phyloP scores from a whole-genome alignment of 2,797 vertebrate species.

The Etheostoma perlongum region DNA sequence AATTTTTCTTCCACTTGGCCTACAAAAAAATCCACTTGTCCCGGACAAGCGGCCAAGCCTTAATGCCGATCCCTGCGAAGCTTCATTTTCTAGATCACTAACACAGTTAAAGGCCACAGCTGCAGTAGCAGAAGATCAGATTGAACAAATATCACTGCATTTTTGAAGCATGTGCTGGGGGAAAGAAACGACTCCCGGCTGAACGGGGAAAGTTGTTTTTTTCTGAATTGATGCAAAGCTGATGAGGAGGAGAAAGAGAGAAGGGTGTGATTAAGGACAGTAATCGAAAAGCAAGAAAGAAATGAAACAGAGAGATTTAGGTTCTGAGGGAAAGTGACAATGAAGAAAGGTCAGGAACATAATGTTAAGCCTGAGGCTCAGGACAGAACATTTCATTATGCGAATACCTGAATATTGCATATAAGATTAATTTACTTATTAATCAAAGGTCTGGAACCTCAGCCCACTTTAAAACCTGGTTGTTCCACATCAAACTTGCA shows the following conservation, averaged over 20 bases:
- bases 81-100: slow-evolving; percentile 52
- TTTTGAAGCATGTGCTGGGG: background rate
- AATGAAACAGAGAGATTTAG: slow-evolving; percentile 26
- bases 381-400: too few species aligned
- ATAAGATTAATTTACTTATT: too few species aligned
- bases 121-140: slow-evolving; percentile 28
- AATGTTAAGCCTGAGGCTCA: too few species aligned
- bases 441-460: too few species aligned
- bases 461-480: too few species aligned
- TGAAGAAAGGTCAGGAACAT: slow-evolving; percentile 1
- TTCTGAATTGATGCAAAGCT: slow-evolving; percentile 49
- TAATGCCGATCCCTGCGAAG: background rate
- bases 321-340: background rate
- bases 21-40: too few species aligned
- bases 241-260: slow-evolving; percentile 5
- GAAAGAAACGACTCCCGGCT: slow-evolving; percentile 7
- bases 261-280: slow-evolving; percentile 3
- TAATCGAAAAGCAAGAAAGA: slow-evolving; percentile 37
- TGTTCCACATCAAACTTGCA: too few species aligned
- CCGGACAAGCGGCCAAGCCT: too few species aligned
- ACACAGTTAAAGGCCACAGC: slow-evolving; percentile 23
- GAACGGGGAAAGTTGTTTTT: background rate
- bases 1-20: too few species aligned
- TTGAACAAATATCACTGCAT: slow-evolving; percentile 37
- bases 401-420: too few species aligned